Evolutionary conservation across 2,113 vertebrate genomes (phyloP), one percentile per base, ranked within the genome.

Genomic region (Haplochromis burtoni): DNA sequence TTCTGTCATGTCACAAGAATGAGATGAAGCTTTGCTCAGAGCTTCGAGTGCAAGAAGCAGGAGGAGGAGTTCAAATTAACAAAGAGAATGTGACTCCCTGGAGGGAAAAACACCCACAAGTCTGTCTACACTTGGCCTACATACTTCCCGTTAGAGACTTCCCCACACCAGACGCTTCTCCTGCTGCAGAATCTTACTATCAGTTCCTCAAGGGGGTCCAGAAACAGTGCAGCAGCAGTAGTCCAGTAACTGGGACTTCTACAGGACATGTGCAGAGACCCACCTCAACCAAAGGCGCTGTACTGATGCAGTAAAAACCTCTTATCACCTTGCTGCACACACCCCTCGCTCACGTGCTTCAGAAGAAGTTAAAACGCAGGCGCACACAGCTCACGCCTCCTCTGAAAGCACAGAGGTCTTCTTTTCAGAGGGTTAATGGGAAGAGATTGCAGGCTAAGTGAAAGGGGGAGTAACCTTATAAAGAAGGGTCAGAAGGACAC

Each of bases 121-220:
- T 93, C 89, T 91, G 89, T 87, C 91, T 94, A 93, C 94, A 92
- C 88, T 92, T 92, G 91, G 91, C 93, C 93, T 89, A 94, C 80
- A 92, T 94, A 86, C 76, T 84, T 86, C 35, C 81, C 31, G 14
- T 73, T 61, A 80, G 81, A 94, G 87, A 90, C 87, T 87, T 92
- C 80, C 90, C 89, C 83, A 81, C 84, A 51, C 82, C 89, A 90
- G 87, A 87, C 76, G 35, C 47, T 83, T 81, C 82, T 89, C 83
- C 80, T 85, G 90, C 92, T 92, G 88, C 92, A 91, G 85, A 82
- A 90, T 92, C 86, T 92, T 91, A 93, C 92, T 89, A 93, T 76
- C 86, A 33, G 31, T 68, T 89, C 83, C 91, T 92, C 89, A 68
- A 53, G 92, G 88, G 93, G 87, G 87, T 92, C 80, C 38, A 54